Percentiles rank a stretch among this genome's conserved stretches.
Evolutionary conservation across 2,113 vertebrate genomes (phyloP).

Genomic region (Siniperca chuatsi): DNA sequence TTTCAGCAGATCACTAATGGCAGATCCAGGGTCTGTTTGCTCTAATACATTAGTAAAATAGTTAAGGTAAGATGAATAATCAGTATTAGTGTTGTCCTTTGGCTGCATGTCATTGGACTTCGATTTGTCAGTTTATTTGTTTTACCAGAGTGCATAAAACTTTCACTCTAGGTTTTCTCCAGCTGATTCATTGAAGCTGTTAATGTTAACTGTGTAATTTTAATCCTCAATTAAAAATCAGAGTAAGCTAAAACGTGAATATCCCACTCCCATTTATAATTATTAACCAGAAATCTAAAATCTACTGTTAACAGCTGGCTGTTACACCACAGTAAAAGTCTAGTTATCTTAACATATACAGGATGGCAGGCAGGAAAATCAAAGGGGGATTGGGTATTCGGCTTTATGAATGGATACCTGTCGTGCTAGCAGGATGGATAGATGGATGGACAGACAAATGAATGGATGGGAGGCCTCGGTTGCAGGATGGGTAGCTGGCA

Average conservation of each 20-base stretch:
- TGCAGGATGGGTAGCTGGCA: background rate
- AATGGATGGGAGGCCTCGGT: slow-evolving; percentile 7
- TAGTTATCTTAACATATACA: background rate
- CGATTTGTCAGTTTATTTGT: no score
- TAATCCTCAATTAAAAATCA: no score
- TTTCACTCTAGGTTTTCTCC: no score
- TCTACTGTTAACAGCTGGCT: background rate
- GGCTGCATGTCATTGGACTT: background rate
- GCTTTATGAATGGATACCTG: slow-evolving; percentile 16
- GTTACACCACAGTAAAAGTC: background rate
- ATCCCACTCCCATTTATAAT: background rate
- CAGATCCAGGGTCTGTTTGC: background rate
- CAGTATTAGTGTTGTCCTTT: background rate
- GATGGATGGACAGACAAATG: slow-evolving; percentile 5
- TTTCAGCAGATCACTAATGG: background rate
- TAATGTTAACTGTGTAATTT: no score
- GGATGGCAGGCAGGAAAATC: slow-evolving; percentile 8
- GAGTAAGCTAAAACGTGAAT: background rate
- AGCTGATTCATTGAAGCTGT: background rate
- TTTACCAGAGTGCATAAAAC: background rate
- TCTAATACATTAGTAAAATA: background rate
- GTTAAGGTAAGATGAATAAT: background rate
- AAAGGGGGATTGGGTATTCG: background rate
- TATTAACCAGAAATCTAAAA: background rate
- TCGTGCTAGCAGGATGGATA: background rate